Base-by-base conservation (phyloP, 2,888 invertebrate genomes). In the Saturnia japonica region DNA sequence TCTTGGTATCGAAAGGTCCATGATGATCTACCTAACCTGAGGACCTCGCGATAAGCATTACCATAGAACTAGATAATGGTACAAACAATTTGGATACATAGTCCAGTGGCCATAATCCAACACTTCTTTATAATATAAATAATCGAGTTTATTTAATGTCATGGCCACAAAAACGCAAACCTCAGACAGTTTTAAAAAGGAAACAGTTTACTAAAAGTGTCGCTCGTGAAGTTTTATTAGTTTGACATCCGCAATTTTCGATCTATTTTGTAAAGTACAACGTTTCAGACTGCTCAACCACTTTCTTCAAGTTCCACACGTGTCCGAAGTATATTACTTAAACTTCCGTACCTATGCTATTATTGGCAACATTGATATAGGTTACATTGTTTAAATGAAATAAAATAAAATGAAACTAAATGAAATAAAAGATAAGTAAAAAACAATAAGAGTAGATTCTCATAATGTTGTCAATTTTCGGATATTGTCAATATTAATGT, bases 291-390 rank as follows among this genome's bases (percentile, higher is more conserved):
- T 34, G 71, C 72, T 71, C 77, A 72, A 72, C 69, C 72, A 81
- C 82, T 84, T 80, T 80, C 51, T 40, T 7, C 51, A 51, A 22
- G 22, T 70, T 51, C 51, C 51, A 66, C 54, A 54, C 54, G 70
- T 67, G 66, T 28, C 51, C 3, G 54, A 43, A 16, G 25, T n/a
- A 9, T 68, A 70, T 70, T 81, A 77, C 78, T 78, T 76, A 77
- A 77, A 85, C 89, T 88, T 90, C 88, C 88, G 90, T 82, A 82
- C 82, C n/a, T n/a, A n/a, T n/a, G 75, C 74, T 78, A 76, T 83
- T 79, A 82, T 77, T 70, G 70, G 72, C 77, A 74, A 80, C 81
- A 80, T 77, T 77, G 80, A 81, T 71, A 74, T 73, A 72, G 19
- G 71, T 72, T 73, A 71, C 72, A 67, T 72, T 14, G 51, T 64